These are phyloP conservation scores for Palaemon carinicauda DNA, from an alignment of 1,140 invertebrate genomes.

Conservation along the genomic window DNA sequence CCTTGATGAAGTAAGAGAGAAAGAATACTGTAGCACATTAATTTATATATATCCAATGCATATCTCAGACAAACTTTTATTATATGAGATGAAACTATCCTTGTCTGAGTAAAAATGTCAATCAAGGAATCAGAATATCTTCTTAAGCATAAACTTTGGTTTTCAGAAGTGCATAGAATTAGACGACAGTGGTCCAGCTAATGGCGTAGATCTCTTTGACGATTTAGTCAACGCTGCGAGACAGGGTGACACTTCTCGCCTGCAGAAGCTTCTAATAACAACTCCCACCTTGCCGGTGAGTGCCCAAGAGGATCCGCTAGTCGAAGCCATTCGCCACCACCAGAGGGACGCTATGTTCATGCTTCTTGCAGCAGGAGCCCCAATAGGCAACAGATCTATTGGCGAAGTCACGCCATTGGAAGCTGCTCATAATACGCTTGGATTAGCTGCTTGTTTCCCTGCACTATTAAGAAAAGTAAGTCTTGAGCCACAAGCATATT, in stretches of 20 bases:
- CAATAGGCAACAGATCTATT: not conserved
- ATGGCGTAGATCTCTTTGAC: not conserved
- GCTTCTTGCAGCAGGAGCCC: not conserved
- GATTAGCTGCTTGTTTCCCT: not conserved
- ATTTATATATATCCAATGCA: not conserved
- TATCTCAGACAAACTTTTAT: not conserved
- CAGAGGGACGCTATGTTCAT: conserved; percentile 5
- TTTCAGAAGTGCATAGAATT: too few relatives aligned
- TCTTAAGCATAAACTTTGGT: too few relatives aligned
- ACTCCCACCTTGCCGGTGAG: not conserved
- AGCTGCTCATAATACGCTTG: not conserved
- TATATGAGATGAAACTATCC: not conserved
- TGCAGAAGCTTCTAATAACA: not conserved
- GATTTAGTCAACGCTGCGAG: not conserved
- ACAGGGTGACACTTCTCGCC: not conserved
- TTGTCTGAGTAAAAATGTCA: too few relatives aligned
- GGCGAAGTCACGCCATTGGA: not conserved
- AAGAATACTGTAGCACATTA: too few relatives aligned
- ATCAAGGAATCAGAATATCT: too few relatives aligned
- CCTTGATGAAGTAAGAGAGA: not conserved
- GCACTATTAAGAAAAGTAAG: not conserved
- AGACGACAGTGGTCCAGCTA: too few relatives aligned
- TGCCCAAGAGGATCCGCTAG: not conserved
- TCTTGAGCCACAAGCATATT: not conserved
- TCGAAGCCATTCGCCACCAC: conserved; percentile 5